Percentiles rank a stretch among this genome's conserved stretches.
These are phyloP conservation scores for Drosophila simulans DNA, from an alignment of 1,140 invertebrate genomes.

Conservation along the genomic window DNA sequence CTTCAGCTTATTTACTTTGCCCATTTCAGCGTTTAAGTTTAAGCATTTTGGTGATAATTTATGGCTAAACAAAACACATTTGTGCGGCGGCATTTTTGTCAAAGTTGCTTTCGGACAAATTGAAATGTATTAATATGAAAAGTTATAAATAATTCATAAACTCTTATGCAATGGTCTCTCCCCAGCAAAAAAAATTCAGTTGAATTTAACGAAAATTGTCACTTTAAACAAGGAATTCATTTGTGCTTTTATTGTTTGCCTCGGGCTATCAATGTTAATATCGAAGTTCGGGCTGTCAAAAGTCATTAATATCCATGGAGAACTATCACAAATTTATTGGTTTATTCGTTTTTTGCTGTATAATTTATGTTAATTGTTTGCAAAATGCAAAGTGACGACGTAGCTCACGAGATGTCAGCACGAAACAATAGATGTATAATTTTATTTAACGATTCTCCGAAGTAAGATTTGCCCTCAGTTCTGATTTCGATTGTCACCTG, in stretches of 20 bases:
- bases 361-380: constrained; percentile 68
- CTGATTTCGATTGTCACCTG: constrained; percentile 12
- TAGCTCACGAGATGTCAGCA: constrained; percentile 46
- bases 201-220: constrained; percentile 15
- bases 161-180: constrained; percentile 26
- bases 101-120: constrained; percentile 68
- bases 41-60: constrained; percentile 57
- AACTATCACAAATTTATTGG: constrained; percentile 26
- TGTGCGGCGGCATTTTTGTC: constrained; percentile 53
- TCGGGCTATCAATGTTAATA: constrained; percentile 31
- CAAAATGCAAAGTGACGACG: constrained; percentile 52
- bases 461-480: not conserved
- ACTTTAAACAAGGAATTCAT: constrained; percentile 21
- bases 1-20: constrained; percentile 30
- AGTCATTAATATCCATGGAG: constrained; percentile 59
- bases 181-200: constrained; percentile 4
- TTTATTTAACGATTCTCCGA: constrained; percentile 22
- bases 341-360: constrained; percentile 14
- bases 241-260: constrained; percentile 16
- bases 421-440: constrained; percentile 50
- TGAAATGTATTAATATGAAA: constrained; percentile 77
- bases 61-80: constrained; percentile 39
- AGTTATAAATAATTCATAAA: constrained; percentile 66
- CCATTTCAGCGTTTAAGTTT: constrained; percentile 41
- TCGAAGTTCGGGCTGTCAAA: constrained; percentile 49